Evolutionary conservation across 2,113 vertebrate species (phyloP).

Genomic region (Herpetotheres cachinnans): DNA sequence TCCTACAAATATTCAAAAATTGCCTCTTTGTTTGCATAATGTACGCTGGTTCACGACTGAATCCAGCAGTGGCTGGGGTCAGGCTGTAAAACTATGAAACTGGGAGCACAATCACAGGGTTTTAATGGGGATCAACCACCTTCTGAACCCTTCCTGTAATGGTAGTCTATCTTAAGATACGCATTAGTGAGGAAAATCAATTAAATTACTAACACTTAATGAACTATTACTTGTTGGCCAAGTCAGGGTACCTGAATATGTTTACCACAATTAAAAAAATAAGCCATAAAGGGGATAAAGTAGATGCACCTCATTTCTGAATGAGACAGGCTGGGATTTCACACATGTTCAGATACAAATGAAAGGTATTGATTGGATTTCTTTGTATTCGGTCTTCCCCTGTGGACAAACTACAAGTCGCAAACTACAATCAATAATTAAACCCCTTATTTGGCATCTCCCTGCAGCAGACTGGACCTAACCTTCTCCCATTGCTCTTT

Average conservation of each 20-base stretch:
- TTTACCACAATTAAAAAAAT: background rate
- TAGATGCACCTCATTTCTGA: background rate
- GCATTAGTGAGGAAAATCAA: slow-evolving; percentile 37
- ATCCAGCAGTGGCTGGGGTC: background rate
- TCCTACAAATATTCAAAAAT: background rate
- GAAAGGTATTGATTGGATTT: background rate
- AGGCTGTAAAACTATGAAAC: background rate
- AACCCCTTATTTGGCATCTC: background rate
- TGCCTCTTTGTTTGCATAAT: background rate
- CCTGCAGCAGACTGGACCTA: background rate
- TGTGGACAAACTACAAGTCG: background rate
- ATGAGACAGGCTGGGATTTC: background rate
- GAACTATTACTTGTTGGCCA: background rate
- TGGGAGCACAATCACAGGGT: background rate
- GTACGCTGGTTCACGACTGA: rapidly evolving
- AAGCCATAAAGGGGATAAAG: background rate
- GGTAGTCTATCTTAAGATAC: background rate
- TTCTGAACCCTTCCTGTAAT: background rate
- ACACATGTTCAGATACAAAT: background rate
- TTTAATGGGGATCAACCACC: background rate
- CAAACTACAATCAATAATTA: background rate
- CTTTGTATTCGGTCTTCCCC: background rate
- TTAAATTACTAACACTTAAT: slow-evolving; percentile 20
- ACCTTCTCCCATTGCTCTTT: background rate
- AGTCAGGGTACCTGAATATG: background rate